These are phyloP conservation scores for Rhinophrynus dorsalis DNA, from an alignment of 2,797 vertebrate genomes.

Conservation along the genomic window DNA sequence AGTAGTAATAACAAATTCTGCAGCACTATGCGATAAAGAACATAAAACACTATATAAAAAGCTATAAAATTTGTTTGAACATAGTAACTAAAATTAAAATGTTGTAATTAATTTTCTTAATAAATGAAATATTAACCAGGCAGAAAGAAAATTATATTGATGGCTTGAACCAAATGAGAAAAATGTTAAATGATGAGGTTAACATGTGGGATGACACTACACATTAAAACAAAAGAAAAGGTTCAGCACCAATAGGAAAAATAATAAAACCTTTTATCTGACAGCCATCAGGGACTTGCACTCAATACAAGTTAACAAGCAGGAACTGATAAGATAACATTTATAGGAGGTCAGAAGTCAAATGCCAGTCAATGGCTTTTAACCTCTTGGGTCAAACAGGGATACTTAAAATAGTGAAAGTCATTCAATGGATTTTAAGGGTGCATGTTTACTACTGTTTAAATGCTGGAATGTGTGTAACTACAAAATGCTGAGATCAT, in stretches of 20 bases:
- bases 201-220: conserved; percentile 53
- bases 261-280: conserved; percentile 74
- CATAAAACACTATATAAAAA: too few species aligned
- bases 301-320: conserved; percentile 86
- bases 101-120: too few species aligned
- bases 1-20: too few species aligned
- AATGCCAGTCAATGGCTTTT: conserved; percentile 91
- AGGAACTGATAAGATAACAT: conserved; percentile 87
- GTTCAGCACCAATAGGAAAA: conserved; percentile 69
- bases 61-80: too few species aligned
- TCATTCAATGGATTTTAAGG: conserved; percentile 71
- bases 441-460: conserved; percentile 56
- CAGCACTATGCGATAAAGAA: too few species aligned
- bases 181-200: conserved; percentile 58
- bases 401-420: conserved; percentile 74
- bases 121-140: not conserved
- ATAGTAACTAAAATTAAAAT: too few species aligned
- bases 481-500: conserved; percentile 48
- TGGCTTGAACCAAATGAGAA: conserved; percentile 30
- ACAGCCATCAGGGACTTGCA: conserved; percentile 78
- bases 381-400: conserved; percentile 89
- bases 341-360: conserved; percentile 91
- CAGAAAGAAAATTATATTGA: not conserved
- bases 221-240: conserved; percentile 62
- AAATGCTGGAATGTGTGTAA: too few species aligned